Conservation (phyloP, 2,888 invertebrate species). For the Alentia gelatinosa region DNA sequence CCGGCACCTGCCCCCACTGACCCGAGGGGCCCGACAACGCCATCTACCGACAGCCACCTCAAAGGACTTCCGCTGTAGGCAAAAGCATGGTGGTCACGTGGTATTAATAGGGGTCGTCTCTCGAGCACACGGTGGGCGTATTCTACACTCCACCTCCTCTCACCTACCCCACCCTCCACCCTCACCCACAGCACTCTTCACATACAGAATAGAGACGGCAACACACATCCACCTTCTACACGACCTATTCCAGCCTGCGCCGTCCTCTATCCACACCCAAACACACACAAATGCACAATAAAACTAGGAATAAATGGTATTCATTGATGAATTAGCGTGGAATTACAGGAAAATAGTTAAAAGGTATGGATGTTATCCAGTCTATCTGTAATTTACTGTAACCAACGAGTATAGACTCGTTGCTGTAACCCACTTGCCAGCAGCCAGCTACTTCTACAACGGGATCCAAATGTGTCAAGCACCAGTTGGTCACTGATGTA, state of each 20-base stretch:
- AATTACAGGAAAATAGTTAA: too few species aligned
- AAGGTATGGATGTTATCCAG: too few species aligned
- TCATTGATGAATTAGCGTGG: too few species aligned
- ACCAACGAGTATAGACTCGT: too few species aligned
- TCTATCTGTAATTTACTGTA: too few species aligned
- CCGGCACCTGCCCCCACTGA: background rate
- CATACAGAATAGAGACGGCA: background rate
- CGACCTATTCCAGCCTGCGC: background rate
- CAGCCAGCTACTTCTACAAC: too few species aligned
- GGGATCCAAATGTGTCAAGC: too few species aligned
- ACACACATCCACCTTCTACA: background rate
- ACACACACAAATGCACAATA: background rate
- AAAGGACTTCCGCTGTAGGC: background rate
- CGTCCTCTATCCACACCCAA: background rate
- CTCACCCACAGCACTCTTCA: background rate
- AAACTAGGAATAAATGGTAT: too few species aligned
- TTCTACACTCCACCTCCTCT: too few species aligned
- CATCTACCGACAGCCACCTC: background rate
- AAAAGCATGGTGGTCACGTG: background rate
- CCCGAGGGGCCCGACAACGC: background rate
- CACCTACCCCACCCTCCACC: too few species aligned
- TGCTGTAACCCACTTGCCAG: too few species aligned
- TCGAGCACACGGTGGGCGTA: background rate
- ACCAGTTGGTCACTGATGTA: too few species aligned
- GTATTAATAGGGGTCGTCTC: background rate